Conservation (phyloP, 2,888 invertebrate genomes). For the Apantesis nais region DNA sequence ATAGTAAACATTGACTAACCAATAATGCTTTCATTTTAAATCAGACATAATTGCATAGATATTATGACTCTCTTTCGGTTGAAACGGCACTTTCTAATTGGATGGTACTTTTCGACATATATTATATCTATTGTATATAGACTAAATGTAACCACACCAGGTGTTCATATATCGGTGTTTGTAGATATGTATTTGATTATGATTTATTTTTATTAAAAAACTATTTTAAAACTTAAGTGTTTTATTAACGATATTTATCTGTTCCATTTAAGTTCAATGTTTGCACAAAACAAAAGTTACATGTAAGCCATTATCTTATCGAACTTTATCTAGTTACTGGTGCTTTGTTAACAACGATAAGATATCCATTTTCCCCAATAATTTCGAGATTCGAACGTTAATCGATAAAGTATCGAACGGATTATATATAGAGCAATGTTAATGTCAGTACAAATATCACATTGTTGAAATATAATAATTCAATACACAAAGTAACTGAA, state of each 20-base stretch:
- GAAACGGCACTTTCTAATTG: not conserved
- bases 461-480: not conserved
- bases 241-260: not conserved
- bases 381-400: not conserved
- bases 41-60: not conserved
- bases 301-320: not conserved
- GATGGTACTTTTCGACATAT: not conserved
- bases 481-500: not conserved
- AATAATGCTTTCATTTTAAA: not conserved
- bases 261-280: not conserved
- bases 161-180: too few species aligned
- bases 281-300: not conserved
- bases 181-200: not conserved
- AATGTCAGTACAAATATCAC: not conserved
- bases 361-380: not conserved
- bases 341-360: not conserved
- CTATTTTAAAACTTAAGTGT: not conserved
- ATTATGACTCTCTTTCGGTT: not conserved
- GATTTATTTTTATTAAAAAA: not conserved
- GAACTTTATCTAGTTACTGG: not conserved
- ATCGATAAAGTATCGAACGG: not conserved
- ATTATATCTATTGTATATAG: constrained; percentile 3
- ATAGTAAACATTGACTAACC: not conserved
- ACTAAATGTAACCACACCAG: too few species aligned
- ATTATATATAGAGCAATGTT: not conserved